These are phyloP conservation scores for Eulemur mongoz DNA, from an alignment of 2,797 vertebrate genomes.

Conservation along the genomic window DNA sequence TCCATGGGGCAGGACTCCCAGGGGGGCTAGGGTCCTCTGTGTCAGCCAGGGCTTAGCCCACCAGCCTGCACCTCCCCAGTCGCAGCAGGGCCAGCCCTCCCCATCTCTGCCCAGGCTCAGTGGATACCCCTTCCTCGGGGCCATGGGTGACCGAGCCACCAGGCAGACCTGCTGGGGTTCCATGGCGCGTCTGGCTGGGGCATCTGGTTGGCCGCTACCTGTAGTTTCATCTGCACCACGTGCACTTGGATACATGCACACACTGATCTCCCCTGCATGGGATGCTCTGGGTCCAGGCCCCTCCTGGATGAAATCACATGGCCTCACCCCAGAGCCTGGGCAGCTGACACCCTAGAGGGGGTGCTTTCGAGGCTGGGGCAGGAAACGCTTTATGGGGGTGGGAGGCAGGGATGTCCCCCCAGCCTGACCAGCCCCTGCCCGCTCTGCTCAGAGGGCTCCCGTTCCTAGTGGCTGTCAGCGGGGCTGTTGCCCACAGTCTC, in stretches of 20 bases:
- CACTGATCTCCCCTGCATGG: accelerated
- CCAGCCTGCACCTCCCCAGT: not conserved
- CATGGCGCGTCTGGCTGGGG: not conserved
- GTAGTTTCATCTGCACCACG: not conserved
- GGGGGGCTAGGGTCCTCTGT: not conserved
- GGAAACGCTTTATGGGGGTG: not conserved
- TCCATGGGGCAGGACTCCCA: not conserved
- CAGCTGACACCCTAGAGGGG: not conserved
- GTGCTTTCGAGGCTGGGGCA: not conserved
- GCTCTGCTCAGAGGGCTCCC: not conserved
- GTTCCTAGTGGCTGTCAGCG: not conserved
- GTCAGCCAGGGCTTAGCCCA: not conserved
- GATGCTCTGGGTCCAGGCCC: not conserved
- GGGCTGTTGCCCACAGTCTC: not conserved
- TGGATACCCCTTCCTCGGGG: not conserved
- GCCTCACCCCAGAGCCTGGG: not conserved
- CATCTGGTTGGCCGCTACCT: not conserved
- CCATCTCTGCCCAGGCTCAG: not conserved
- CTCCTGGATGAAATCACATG: not conserved
- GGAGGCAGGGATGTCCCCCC: not conserved
- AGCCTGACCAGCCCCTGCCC: not conserved
- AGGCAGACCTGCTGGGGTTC: not conserved
- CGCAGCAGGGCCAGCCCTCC: not conserved
- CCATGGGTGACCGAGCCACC: not conserved
- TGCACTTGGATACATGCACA: not conserved